Evolutionary conservation across 2,888 invertebrate species (phyloP), one percentile per base, ranked within the genome.

Genomic region (Hypolimnas misippus): DNA sequence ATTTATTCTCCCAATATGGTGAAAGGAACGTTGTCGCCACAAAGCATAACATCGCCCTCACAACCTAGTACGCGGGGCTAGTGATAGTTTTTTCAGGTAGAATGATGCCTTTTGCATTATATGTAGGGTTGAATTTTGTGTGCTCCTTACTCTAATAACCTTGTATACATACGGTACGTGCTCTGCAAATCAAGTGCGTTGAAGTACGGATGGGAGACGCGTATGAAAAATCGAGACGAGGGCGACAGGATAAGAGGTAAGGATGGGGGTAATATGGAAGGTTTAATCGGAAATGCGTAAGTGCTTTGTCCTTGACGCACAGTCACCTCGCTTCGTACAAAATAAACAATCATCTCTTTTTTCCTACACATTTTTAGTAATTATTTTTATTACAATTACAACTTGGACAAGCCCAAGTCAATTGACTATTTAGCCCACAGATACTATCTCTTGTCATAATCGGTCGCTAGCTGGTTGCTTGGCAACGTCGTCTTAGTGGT

Each of bases 201-300:
- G 82, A 85, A 88, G 88, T 86, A 87, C 81, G 84, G 88, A 89
- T 84, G 86, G 84, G 81, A 84, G 82, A 73, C 83, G 83, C 82
- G 83, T 87, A 88, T 89, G 89, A 91, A 91, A 90, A 91, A 89
- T 89, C 87, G 88, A 86, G 88, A 85, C 79, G 79, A 81, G 89
- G 87, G 87, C 79, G 85, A 84, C 84, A 86, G 85, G 87, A 88
- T 88, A 82, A 86, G 82, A 78, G 79, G 79, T 57, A 66, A 65
- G 68, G 71, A 72, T 71, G 83, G 86, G 84, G 83, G 77, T 75
- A 79, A 75, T 76, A 73, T 79, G 85, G 86, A 84, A 84, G 83
- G 80, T 87, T 84, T 88, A 87, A 89, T 89, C 88, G 85, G 83
- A 86, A 90, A 86, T 79, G 80, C 81, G 82, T 69, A 70, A 70